Percentiles rank a stretch among this genome's conserved stretches.
phyloP scores from a whole-genome alignment of 2,888 invertebrate species.

The Nipponacmea schrenckii region DNA sequence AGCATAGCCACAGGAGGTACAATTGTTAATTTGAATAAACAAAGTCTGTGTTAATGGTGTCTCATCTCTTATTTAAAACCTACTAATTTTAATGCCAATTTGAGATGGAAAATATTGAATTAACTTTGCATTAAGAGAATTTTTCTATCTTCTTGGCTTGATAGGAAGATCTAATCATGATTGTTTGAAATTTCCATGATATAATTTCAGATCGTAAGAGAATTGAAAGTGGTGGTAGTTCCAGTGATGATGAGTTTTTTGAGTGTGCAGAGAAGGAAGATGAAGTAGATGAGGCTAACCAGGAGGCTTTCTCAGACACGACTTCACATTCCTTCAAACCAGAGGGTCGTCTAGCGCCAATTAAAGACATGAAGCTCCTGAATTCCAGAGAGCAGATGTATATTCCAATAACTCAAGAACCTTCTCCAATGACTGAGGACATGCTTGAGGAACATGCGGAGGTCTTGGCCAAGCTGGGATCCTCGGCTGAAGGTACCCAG shows the following conservation, averaged over 20 bases:
- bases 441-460: constrained; percentile 93
- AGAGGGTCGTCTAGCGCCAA: constrained; percentile 78
- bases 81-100: too few species aligned
- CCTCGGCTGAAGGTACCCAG: constrained; percentile 84
- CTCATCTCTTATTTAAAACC: too few species aligned
- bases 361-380: constrained; percentile 77
- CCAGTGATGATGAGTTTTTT: constrained; percentile 55
- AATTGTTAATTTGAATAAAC: too few species aligned
- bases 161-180: too few species aligned
- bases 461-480: constrained; percentile 84
- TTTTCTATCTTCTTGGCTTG: too few species aligned
- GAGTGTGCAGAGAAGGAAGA: constrained; percentile 56
- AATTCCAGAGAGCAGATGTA: constrained; percentile 78
- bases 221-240: constrained; percentile 24
- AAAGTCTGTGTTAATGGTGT: too few species aligned
- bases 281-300: background rate
- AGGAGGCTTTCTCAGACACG: constrained; percentile 30
- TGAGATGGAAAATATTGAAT: too few species aligned
- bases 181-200: too few species aligned
- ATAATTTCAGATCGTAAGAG: background rate
- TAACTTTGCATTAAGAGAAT: too few species aligned
- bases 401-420: constrained; percentile 86
- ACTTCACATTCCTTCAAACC: constrained; percentile 68
- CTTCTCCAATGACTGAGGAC: constrained; percentile 97
- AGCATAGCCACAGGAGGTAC: too few species aligned